Evolutionary conservation across 2,113 vertebrate genomes (phyloP), one percentile per base, ranked within the genome.

Genomic region (Bufo bufo): DNA sequence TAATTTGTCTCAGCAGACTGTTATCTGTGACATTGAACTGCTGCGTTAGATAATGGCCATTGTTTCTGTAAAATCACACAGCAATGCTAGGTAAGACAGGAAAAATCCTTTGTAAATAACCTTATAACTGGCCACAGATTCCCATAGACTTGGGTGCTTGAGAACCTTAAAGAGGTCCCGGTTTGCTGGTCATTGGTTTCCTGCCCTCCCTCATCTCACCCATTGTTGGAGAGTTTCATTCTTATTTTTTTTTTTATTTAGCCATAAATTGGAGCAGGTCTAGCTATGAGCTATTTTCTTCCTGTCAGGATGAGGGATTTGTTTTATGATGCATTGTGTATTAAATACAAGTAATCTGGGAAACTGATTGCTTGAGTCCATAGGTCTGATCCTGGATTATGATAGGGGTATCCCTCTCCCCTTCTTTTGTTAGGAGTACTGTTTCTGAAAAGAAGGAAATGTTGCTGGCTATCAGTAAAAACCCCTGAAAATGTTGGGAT

Each of bases 291-390:
- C 97, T 97, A 99, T 99, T 98, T 99, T 99, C 97, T 99, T 95
- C 96, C 97, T 99, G 98, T 98, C 98, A 99, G 97, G 96, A 97
- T 98, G 98, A 99, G 96, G 97, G 97, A 98, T 99, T 98, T 97
- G 96, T 97, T 97, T 98, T 98, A 98, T 99, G 98, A 98, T 97
- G 97, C 97, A 98, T 98, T 97, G 97, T 98, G 96, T 98, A 97
- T 98, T 98, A 98, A 99, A 98, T 97, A 97, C 96, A 97, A 97
- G 97, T 97, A 97, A 98, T 98, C 97, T 98, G 97, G 97, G 96
- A 96, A 97, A 96, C 96, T 95, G 96, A 97, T 97, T 96, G 96
- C 96, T 95, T 89, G 95, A 94, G 94, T 94, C 94, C 92, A 92
- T 91, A 88, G 93, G 93, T 94, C 96, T 95, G 96, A 96, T 95